phyloP scores from a whole-genome alignment of 2,888 invertebrate genomes.

The Philopedon plagiatum region DNA sequence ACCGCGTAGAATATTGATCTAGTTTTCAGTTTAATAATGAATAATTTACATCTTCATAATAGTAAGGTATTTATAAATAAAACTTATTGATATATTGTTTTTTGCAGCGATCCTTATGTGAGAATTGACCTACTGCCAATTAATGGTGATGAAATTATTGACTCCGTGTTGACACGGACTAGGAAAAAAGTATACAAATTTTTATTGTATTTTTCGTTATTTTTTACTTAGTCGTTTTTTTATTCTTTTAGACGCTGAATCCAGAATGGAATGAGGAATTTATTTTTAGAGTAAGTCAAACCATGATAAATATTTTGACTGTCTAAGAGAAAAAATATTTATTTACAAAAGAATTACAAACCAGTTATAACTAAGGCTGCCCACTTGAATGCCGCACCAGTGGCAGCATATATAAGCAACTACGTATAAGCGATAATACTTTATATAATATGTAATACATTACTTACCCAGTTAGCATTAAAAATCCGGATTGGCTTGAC shows the following conservation, averaged over 20 bases:
- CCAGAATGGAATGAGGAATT: conserved; percentile 99
- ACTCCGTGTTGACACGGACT: conserved; percentile 95
- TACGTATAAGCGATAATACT: too few species aligned
- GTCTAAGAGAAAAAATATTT: too few species aligned
- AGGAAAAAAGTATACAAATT: conserved; percentile 86
- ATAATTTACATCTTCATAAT: not conserved
- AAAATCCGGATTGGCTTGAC: too few species aligned
- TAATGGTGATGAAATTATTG: conserved; percentile 89
- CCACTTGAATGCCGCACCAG: too few species aligned
- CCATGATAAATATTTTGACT: not conserved
- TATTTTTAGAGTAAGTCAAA: conserved; percentile 86
- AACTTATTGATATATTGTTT: not conserved
- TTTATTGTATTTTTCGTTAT: conserved; percentile 2
- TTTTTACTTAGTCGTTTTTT: conserved; percentile 38
- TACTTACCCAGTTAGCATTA: too few species aligned
- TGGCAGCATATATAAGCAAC: too few species aligned
- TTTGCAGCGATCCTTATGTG: conserved; percentile 95
- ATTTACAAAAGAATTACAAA: too few species aligned
- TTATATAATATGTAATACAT: too few species aligned
- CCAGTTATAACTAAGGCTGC: too few species aligned
- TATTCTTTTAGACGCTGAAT: conserved; percentile 87
- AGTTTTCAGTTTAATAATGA: not conserved
- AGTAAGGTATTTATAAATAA: not conserved
- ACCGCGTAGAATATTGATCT: too few species aligned
- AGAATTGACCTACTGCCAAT: conserved; percentile 90